Conservation (phyloP, 2,888 invertebrate genomes). For the Brachypterus glaber region DNA sequence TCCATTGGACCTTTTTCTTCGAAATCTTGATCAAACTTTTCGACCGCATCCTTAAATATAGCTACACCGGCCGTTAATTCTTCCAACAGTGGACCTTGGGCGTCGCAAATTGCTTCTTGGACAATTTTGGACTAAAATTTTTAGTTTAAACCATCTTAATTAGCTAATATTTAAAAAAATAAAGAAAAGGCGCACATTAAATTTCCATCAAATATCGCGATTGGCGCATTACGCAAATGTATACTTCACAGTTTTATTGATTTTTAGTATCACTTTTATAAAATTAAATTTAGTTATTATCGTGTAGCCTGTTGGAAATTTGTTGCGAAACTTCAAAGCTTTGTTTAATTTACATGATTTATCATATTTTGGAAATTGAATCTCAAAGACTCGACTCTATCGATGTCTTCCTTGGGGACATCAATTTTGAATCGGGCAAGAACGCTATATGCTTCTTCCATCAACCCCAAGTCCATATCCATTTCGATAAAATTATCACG, state of each 20-base stretch:
- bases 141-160: too few relatives aligned
- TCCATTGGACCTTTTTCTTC: slow-evolving; percentile 77
- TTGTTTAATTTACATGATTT: slow-evolving; percentile 57
- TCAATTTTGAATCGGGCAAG: slow-evolving; percentile 57
- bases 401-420: slow-evolving; percentile 67
- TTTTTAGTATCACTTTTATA: too few relatives aligned
- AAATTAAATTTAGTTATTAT: too few relatives aligned
- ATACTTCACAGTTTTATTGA: neutral
- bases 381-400: slow-evolving; percentile 67
- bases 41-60: slow-evolving; percentile 55
- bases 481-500: slow-evolving; percentile 70
- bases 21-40: slow-evolving; percentile 61
- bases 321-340: too few relatives aligned
- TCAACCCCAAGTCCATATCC: slow-evolving; percentile 65
- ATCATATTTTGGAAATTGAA: slow-evolving; percentile 71
- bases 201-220: too few relatives aligned
- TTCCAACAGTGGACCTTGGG: slow-evolving; percentile 64
- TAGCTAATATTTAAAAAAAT: too few relatives aligned
- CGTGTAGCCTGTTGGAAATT: too few relatives aligned
- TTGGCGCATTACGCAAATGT: neutral
- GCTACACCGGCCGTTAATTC: slow-evolving; percentile 64
- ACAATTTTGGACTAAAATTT: slow-evolving; percentile 55
- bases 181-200: too few relatives aligned
- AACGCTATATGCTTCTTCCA: slow-evolving; percentile 72
- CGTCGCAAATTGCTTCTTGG: slow-evolving; percentile 59